Conservation (phyloP, 2,113 vertebrate species). For the Onychostruthus taczanowskii region DNA sequence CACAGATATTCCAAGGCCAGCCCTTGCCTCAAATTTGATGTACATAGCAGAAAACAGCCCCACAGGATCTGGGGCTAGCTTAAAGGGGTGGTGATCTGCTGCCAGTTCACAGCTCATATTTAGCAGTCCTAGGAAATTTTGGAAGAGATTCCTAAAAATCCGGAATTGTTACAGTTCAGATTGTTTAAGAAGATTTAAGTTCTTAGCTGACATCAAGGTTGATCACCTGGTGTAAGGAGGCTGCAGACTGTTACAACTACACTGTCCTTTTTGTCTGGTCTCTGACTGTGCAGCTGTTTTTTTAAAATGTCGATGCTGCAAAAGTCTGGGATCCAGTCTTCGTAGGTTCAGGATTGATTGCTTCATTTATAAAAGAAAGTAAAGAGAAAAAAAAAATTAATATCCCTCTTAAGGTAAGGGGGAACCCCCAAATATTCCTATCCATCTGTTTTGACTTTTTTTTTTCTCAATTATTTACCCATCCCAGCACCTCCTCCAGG, state of each 20-base stretch:
- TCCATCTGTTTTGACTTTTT: not conserved
- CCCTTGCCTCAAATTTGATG: not conserved
- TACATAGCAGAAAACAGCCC: rapidly evolving
- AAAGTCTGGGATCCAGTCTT: not conserved
- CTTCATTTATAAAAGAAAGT: not conserved
- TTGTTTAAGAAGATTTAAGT: not conserved
- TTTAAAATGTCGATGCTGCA: not conserved
- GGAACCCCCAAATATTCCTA: not conserved
- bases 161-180: not conserved
- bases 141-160: not conserved
- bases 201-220: not conserved
- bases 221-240: not conserved
- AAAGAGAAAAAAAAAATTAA: not conserved
- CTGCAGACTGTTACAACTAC: not conserved
- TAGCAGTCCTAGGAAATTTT: not conserved
- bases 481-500: not conserved
- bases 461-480: not conserved
- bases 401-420: not conserved
- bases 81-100: not conserved
- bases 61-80: not conserved
- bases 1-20: not conserved
- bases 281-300: not conserved
- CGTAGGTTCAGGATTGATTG: not conserved
- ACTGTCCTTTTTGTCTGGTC: not conserved
- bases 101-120: not conserved